Conservation (phyloP, 2,797 vertebrate species). For the Phyllotis vaccarum region DNA sequence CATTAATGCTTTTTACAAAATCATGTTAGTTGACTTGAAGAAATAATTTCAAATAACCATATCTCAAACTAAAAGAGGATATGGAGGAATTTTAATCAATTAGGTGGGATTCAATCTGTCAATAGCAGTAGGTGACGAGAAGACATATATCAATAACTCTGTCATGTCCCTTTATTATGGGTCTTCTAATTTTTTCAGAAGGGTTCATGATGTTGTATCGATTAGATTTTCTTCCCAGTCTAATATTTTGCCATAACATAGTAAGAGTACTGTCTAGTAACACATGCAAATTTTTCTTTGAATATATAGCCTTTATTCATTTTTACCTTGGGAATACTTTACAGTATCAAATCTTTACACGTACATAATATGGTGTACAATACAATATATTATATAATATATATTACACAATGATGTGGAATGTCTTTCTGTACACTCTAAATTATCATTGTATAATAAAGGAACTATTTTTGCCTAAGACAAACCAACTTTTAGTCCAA, state of each 20-base stretch:
- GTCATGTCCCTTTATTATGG: slow-evolving; percentile 51
- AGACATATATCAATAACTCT: neutral
- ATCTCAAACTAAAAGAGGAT: neutral
- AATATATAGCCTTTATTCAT: neutral
- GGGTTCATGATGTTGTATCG: slow-evolving; percentile 43
- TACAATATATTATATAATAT: neutral
- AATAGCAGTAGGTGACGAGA: neutral
- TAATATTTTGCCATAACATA: slow-evolving; percentile 62
- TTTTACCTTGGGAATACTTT: neutral
- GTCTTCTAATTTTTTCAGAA: slow-evolving; percentile 67
- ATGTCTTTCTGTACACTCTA: too few relatives aligned
- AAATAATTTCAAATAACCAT: neutral
- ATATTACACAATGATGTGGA: too few relatives aligned
- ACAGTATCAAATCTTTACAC: neutral
- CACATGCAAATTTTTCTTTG: neutral
- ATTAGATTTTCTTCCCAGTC: slow-evolving; percentile 48
- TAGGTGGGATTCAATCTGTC: neutral
- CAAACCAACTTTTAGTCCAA: too few relatives aligned
- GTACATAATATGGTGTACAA: neutral
- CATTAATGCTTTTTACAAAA: neutral
- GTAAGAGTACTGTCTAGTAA: slow-evolving; percentile 51
- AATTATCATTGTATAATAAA: too few relatives aligned
- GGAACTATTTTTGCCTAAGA: too few relatives aligned
- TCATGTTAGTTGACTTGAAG: neutral
- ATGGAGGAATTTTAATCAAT: neutral